Evolutionary conservation across 1,140 invertebrate genomes (phyloP), one percentile per base, ranked within the genome.

Genomic region (Mylabris phalerata): DNA sequence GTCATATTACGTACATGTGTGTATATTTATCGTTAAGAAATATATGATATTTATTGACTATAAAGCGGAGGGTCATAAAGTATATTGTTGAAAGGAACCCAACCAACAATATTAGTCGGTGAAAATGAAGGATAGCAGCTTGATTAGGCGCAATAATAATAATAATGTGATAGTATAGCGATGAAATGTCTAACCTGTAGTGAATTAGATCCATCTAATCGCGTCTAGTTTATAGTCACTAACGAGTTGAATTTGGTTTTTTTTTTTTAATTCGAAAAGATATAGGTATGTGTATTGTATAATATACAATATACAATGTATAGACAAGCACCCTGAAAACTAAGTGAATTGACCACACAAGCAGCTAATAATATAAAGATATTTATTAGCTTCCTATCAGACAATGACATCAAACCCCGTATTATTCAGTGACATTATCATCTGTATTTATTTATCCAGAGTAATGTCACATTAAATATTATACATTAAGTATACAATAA

Each of bases 361-460:
- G 50, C 46, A 39, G 57, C 45, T 40, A 48, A 59, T 59, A 59
- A 55, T 49, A 59, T 48, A 48, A 41, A 27, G 50, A 54, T 59
- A 59, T 59, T 59, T 59, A 59, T 59, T 59, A 59, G 48, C 50
- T 59, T 47, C 25, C 57, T 54, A 59, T 59, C 57, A 59, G 50
- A 50, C 42, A 46, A 54, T 54, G 50, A 59, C 57, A 54, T 59
- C 57, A 43, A 42, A 52, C 9, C 41, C 43, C 26, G 10, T 50
- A 25, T 42, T 51, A 51, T 42, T 59, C 56, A 45, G 50, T 51
- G 57, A 59, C 57, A 59, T 32, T 59, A 59, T 59, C 56, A 50
- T 50, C 24, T 4, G 39, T 43, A 32, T 47, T 57, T 55, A 55
- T 55, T 57, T 57, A 57, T 48, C 40, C n/a, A 13, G 24, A 48